Conservation (phyloP, 2,888 invertebrate species). For the Phortica okadai region DNA sequence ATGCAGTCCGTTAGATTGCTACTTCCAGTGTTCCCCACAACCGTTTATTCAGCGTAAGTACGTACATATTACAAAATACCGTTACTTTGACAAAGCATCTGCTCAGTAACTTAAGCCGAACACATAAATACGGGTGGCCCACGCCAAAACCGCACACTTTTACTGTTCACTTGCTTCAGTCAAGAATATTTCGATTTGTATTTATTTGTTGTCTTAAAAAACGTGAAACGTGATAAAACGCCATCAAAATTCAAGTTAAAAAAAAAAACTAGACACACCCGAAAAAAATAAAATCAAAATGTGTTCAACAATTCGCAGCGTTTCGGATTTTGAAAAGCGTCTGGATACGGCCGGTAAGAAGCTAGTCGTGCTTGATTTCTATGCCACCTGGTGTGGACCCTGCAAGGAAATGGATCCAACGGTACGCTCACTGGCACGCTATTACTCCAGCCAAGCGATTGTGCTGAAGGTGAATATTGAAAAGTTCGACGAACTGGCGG, state of each 20-base stretch:
- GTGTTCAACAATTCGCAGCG: slow-evolving; percentile 45
- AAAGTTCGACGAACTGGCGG: slow-evolving; percentile 43
- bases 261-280: neutral
- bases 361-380: slow-evolving; percentile 57
- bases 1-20: too few relatives aligned
- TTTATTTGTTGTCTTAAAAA: too few relatives aligned
- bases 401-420: slow-evolving; percentile 55
- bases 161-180: too few relatives aligned
- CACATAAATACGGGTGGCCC: too few relatives aligned
- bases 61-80: too few relatives aligned
- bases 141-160: too few relatives aligned
- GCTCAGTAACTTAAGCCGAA: too few relatives aligned
- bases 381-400: slow-evolving; percentile 60
- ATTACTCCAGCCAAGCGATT: slow-evolving; percentile 73
- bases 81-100: too few relatives aligned
- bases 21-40: too few relatives aligned
- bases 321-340: slow-evolving; percentile 56
- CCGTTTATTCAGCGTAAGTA: too few relatives aligned
- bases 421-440: slow-evolving; percentile 50
- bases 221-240: too few relatives aligned
- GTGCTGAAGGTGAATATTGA: slow-evolving; percentile 58
- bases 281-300: neutral
- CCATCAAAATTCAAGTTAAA: neutral
- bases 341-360: slow-evolving; percentile 51
- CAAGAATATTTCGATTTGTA: too few relatives aligned